phyloP scores from a whole-genome alignment of 2,113 vertebrate genomes.

The Cephalopholis sonnerati region DNA sequence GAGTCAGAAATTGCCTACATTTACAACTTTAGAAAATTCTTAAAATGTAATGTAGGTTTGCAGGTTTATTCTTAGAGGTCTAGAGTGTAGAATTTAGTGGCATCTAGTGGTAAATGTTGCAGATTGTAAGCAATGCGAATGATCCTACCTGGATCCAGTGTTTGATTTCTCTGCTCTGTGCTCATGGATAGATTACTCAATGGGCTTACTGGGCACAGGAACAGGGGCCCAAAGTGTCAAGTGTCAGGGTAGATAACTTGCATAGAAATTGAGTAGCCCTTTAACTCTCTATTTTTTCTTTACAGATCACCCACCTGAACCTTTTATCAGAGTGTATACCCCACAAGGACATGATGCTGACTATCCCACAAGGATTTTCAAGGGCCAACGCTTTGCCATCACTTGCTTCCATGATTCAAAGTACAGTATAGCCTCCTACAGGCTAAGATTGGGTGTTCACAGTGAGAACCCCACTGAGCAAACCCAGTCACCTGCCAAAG shows the following conservation, averaged over 20 bases:
- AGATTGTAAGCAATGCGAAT: too few relatives aligned
- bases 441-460: neutral
- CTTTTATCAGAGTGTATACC: neutral
- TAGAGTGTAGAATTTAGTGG: too few relatives aligned
- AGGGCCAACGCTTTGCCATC: constrained; percentile 15
- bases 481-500: neutral
- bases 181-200: too few relatives aligned
- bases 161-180: too few relatives aligned
- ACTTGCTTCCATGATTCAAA: neutral
- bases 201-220: too few relatives aligned
- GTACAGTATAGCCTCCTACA: neutral
- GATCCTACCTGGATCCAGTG: too few relatives aligned
- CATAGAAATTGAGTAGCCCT: neutral
- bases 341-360: rapidly evolving
- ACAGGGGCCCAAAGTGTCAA: too few relatives aligned
- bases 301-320: neutral
- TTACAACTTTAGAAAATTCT: neutral
- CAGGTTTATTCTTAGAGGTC: neutral
- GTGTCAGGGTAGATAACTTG: too few relatives aligned
- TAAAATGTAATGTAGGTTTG: neutral
- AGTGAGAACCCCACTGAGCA: neutral
- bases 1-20: neutral
- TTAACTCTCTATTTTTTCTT: neutral
- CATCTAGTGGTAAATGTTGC: too few relatives aligned
- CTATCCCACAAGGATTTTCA: rapidly evolving